phyloP scores from a whole-genome alignment of 2,113 vertebrate genomes.

The Notechis scutatus region DNA sequence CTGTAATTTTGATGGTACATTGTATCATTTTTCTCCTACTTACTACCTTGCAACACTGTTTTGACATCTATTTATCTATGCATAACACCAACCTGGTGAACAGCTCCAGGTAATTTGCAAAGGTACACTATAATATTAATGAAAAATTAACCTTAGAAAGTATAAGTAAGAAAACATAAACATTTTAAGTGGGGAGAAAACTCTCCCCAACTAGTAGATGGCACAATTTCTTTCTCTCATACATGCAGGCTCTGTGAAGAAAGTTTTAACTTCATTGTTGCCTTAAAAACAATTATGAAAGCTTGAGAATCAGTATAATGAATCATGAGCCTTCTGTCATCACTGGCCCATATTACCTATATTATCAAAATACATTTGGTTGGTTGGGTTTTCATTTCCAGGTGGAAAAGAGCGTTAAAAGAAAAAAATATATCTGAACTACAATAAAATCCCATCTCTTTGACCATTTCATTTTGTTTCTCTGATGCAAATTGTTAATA shows the following conservation, averaged over 20 bases:
- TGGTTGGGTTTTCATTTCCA: not conserved
- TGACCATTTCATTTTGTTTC: not conserved
- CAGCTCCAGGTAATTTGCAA: not conserved
- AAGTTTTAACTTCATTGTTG: not conserved
- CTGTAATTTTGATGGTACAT: too few species aligned
- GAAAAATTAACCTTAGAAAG: not conserved
- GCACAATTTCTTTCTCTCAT: not conserved
- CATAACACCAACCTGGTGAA: not conserved
- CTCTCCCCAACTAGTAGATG: not conserved
- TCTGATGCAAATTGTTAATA: not conserved
- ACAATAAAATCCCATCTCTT: not conserved
- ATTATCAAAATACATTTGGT: not conserved
- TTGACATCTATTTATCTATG: not conserved
- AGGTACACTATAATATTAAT: not conserved
- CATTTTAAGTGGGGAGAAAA: not conserved
- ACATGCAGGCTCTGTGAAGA: not conserved
- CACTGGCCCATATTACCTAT: not conserved
- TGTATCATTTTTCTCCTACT: not conserved
- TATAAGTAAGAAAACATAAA: not conserved
- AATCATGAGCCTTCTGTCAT: not conserved
- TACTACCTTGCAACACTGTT: not conserved
- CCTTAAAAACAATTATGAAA: not conserved
- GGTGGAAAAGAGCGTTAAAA: not conserved
- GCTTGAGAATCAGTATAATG: not conserved
- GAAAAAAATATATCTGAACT: not conserved